Conservation (phyloP, 2,888 invertebrate species). For the Acanthoscelides obtectus region DNA sequence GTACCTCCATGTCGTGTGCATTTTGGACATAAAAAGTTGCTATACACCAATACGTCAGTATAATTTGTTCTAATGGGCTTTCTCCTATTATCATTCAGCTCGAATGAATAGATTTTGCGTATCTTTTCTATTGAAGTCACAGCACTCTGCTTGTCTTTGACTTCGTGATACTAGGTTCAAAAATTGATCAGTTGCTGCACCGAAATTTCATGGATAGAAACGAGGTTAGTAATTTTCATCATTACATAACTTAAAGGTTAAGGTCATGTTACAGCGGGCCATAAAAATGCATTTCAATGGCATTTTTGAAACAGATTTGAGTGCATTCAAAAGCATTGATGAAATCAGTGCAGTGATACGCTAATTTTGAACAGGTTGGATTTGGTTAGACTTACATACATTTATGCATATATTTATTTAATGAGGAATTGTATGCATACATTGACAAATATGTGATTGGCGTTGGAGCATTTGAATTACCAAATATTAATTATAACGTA, state of each 20-base stretch:
- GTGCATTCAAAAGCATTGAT: neutral
- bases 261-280: neutral
- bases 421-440: neutral
- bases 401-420: neutral
- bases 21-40: too few relatives aligned
- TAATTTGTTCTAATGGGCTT: too few relatives aligned
- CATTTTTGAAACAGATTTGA: neutral
- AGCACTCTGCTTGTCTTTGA: too few relatives aligned
- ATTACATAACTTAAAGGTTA: neutral
- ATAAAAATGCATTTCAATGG: neutral
- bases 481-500: too few relatives aligned
- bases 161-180: too few relatives aligned
- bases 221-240: neutral
- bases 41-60: too few relatives aligned
- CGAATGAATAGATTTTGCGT: too few relatives aligned
- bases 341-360: neutral
- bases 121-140: too few relatives aligned
- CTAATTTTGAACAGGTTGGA: neutral
- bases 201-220: too few relatives aligned
- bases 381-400: neutral
- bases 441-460: neutral
- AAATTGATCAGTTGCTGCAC: too few relatives aligned
- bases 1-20: too few relatives aligned
- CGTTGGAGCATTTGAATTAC: neutral
- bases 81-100: too few relatives aligned